Percentiles rank a stretch among this genome's conserved stretches.
Evolutionary conservation across 2,113 vertebrate species (phyloP).

Genomic region (Leptocoma aspasia): DNA sequence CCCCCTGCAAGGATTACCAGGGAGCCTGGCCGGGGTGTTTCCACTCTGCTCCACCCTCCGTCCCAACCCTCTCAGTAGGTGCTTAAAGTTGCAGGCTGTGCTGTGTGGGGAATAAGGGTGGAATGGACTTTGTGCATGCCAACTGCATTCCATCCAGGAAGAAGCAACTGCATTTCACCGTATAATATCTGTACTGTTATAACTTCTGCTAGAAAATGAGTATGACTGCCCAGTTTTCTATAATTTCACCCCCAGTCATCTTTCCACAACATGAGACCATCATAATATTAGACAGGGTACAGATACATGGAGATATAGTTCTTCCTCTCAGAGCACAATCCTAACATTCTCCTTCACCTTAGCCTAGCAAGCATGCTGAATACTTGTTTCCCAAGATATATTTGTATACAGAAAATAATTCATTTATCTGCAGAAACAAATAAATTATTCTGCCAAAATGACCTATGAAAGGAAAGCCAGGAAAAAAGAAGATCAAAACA

Average conservation of each 20-base stretch:
- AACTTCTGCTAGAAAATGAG: not conserved
- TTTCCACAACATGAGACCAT: not conserved
- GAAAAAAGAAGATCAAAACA: not conserved
- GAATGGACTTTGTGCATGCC: accelerated
- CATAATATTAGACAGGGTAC: not conserved
- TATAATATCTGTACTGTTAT: not conserved
- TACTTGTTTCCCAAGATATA: not conserved
- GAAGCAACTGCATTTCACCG: accelerated
- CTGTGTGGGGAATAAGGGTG: not conserved
- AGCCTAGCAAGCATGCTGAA: not conserved
- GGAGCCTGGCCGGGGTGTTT: not conserved
- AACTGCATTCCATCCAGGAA: not conserved
- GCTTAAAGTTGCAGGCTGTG: not conserved
- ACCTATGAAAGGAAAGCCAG: not conserved
- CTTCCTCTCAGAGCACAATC: not conserved
- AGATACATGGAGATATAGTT: not conserved
- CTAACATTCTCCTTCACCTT: not conserved
- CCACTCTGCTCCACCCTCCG: accelerated
- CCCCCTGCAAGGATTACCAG: accelerated
- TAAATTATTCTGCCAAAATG: not conserved
- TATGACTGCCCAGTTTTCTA: not conserved
- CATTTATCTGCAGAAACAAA: not conserved
- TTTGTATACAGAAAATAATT: not conserved
- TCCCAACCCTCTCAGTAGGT: not conserved
- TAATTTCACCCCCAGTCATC: not conserved